Base-by-base conservation (phyloP, 2,888 invertebrate genomes). In the Lasioglossum leucozonium region DNA sequence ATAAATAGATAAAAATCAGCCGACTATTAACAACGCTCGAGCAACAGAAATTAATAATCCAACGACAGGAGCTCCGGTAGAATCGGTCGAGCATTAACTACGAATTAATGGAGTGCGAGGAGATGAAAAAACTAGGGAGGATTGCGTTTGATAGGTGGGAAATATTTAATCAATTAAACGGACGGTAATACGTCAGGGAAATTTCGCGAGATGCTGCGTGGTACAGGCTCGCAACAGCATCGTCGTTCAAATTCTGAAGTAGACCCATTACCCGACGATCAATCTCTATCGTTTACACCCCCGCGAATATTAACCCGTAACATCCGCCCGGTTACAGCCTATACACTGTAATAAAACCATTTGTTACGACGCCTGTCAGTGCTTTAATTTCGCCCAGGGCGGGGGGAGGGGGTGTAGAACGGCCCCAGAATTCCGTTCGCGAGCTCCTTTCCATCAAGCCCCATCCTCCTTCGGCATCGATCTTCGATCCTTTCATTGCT, bases 271-370 rank as follows among this genome's bases (percentile, higher is more conserved):
- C 40, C 40, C 67, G 26, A 51, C 67, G 67, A 77, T 77, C 76
- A 51, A 77, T 77, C 76, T 77, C 67, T 37, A 69, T 77, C 67
- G 51, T 37, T 65, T 47, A 67, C 67, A 69, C 76, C 47, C 51
- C 22, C 47, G 22, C 16, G 47, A 67, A 69, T 77, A 77, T 77
- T 51, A 51, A 77, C 47, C 76, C 37, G 67, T 51, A 67, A 76
- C 67, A 76, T 76, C 76, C 65, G 34, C 34, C 34, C 34, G 65
- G 76, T 76, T 47, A 47, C 67, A 47, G 44, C 76, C 76, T 47
- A 47, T 76, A 76, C 47, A 65, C 44, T 37, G 76, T 51, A 77
- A 77, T 77, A 77, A 77, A 77, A 77, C 67, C 76, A 77, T 77
- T 77, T 69, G 76, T 77, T 77, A 77, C 76, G 67, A 77, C 67